phyloP scores from a whole-genome alignment of 1,140 invertebrate genomes.

The Protaetia brevitarsis region DNA sequence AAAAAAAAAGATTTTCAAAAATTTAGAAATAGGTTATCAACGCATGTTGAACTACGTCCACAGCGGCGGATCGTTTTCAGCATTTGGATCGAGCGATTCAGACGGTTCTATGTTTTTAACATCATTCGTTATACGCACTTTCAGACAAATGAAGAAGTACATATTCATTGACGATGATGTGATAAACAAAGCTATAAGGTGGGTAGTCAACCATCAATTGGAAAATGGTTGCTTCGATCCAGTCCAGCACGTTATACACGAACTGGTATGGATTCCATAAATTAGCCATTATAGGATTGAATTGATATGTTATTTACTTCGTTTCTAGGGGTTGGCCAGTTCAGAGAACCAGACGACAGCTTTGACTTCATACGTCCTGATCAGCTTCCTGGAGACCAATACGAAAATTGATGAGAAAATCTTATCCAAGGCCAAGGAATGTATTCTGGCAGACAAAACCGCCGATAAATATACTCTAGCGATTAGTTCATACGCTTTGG shows the following conservation, averaged over 20 bases:
- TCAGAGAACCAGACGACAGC: constrained; percentile 56
- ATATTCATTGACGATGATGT: constrained; percentile 68
- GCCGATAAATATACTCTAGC: constrained; percentile 55
- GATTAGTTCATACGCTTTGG: constrained; percentile 60
- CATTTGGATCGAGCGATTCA: constrained; percentile 58
- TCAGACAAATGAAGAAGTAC: constrained; percentile 61
- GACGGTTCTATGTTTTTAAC: constrained; percentile 74
- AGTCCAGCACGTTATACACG: constrained; percentile 66
- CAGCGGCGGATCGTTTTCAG: constrained; percentile 73
- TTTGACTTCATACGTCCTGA: constrained; percentile 62
- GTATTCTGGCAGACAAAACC: constrained; percentile 48
- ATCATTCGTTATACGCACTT: constrained; percentile 73
- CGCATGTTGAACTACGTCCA: constrained; percentile 69
- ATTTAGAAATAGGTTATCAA: constrained; percentile 71
- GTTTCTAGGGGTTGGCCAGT: constrained; percentile 54
- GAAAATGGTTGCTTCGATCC: constrained; percentile 73
- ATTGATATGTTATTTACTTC: background rate
- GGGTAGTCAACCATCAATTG: constrained; percentile 66
- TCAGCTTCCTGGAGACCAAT: constrained; percentile 60
- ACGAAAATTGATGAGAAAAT: constrained; percentile 46
- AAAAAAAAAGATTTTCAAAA: constrained; percentile 56
- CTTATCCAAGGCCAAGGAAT: constrained; percentile 54
- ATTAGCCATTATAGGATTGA: background rate
- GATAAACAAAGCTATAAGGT: constrained; percentile 62
- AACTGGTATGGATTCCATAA: constrained; percentile 38